Evolutionary conservation across 2,888 invertebrate genomes (phyloP).

Genomic region (Chloroclysta siterata): DNA sequence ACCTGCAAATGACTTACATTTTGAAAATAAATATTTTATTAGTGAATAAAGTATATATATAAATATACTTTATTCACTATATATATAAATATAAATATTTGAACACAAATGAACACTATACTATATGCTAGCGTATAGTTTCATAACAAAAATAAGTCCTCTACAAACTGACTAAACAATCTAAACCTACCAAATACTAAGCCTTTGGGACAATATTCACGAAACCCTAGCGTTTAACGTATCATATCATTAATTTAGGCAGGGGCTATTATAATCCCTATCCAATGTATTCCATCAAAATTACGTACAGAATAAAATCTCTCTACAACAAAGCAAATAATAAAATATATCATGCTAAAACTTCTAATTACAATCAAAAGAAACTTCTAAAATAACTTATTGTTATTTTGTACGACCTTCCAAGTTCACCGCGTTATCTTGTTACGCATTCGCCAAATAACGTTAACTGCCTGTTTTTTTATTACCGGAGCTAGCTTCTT

Average conservation of each 20-base stretch:
- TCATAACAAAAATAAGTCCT: background rate
- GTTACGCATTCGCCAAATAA: constrained; percentile 29
- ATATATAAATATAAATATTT: too few species aligned
- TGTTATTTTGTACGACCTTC: constrained; percentile 33
- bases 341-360: constrained; percentile 19
- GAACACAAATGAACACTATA: too few species aligned
- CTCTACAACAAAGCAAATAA: constrained; percentile 8
- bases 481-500: background rate
- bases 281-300: constrained; percentile 12
- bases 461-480: constrained; percentile 6
- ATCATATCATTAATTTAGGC: background rate
- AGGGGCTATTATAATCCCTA: constrained; percentile 22
- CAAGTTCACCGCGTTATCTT: constrained; percentile 23
- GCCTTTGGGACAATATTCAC: background rate
- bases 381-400: constrained; percentile 10
- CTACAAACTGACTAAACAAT: background rate
- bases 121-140: too few species aligned
- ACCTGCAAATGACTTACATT: too few species aligned
- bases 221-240: background rate
- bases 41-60: too few species aligned
- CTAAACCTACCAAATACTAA: background rate
- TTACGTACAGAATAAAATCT: background rate
- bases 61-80: too few species aligned
- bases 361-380: background rate
- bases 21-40: too few species aligned